Conservation (phyloP, 1,140 invertebrate species). For the Conus ventricosus region DNA sequence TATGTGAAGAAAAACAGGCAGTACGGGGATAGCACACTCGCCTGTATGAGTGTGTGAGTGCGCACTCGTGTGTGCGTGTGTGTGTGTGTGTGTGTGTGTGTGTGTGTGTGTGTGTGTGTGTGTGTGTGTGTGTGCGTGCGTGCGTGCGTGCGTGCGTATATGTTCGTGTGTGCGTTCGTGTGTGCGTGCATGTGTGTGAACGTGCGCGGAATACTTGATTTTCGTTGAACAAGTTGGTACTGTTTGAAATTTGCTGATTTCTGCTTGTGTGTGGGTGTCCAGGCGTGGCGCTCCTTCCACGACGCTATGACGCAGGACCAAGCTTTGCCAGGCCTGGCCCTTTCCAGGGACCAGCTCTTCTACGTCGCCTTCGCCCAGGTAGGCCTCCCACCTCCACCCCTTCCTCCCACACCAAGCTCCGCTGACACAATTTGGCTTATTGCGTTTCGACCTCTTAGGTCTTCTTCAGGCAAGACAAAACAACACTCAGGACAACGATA, state of each 20-base stretch:
- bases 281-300: slow-evolving; percentile 41
- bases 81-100: too few species aligned
- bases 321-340: slow-evolving; percentile 39
- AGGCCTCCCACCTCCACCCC: neutral
- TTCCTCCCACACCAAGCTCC: neutral
- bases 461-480: too few species aligned
- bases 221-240: too few species aligned
- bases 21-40: too few species aligned
- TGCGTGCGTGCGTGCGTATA: too few species aligned
- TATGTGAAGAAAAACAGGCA: too few species aligned
- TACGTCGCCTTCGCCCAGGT: slow-evolving; percentile 45
- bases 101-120: neutral
- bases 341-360: slow-evolving; percentile 42
- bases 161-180: too few species aligned
- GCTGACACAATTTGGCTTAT: neutral
- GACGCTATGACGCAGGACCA: slow-evolving; percentile 28
- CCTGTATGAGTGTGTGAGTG: too few species aligned
- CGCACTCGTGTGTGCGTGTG: too few species aligned
- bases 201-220: neutral
- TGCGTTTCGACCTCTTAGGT: too few species aligned
- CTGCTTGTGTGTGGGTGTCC: neutral
- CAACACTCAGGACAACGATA: too few species aligned
- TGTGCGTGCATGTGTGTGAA: neutral
- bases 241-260: neutral
- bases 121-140: neutral